phyloP scores from a whole-genome alignment of 2,113 vertebrate genomes.

The Pimephales promelas region DNA sequence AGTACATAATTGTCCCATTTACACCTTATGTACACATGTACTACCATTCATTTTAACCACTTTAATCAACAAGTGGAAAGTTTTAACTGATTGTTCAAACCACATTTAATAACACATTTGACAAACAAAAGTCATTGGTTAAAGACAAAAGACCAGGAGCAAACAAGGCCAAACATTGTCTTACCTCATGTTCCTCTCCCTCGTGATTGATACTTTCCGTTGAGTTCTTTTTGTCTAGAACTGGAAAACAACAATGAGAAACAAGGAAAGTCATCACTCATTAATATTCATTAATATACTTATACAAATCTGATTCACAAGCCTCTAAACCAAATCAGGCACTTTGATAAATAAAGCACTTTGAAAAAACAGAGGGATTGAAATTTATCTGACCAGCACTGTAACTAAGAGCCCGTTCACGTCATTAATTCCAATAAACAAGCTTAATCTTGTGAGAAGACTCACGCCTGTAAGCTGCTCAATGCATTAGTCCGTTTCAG shows the following conservation, averaged over 20 bases:
- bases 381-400: constrained; percentile 30
- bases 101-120: background rate
- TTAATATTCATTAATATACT: background rate
- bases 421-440: constrained; percentile 35
- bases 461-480: constrained; percentile 10
- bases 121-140: background rate
- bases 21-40: background rate
- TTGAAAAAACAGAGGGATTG: constrained; percentile 6
- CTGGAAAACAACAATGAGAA: constrained; percentile 56
- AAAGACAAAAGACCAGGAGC: background rate
- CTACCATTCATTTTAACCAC: background rate
- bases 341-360: constrained; percentile 18
- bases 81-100: background rate
- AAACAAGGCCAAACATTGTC: background rate
- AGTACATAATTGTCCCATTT: background rate
- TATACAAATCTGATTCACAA: background rate
- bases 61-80: background rate
- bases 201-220: constrained; percentile 91
- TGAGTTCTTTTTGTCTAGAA: constrained; percentile 87
- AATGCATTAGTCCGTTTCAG: constrained; percentile 30
- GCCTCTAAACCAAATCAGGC: background rate
- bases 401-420: constrained; percentile 13
- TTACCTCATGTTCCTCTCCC: constrained; percentile 96
- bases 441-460: constrained; percentile 35
- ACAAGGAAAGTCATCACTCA: constrained; percentile 5